Evolutionary conservation across 2,113 vertebrate species (phyloP).

Genomic region (Erpornis zantholeuca): DNA sequence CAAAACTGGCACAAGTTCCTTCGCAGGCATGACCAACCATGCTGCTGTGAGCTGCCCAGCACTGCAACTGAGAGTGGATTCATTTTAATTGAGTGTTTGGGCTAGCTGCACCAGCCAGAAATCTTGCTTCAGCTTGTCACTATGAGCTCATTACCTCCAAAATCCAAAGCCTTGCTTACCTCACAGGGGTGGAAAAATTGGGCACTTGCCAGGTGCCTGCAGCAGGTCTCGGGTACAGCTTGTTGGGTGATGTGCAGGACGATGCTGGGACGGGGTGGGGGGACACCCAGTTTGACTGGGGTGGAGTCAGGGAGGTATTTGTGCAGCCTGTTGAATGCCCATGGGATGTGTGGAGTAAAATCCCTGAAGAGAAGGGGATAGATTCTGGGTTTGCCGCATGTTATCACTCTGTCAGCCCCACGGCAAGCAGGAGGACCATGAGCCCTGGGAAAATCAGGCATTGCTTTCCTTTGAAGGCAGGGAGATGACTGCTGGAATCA

Average conservation of each 20-base stretch:
- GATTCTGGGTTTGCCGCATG: neutral
- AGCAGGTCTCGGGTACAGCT: neutral
- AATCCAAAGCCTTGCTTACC: neutral
- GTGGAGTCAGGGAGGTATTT: neutral
- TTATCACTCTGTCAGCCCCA: neutral
- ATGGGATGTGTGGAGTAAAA: neutral
- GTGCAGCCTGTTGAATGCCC: neutral
- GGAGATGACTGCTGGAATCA: neutral
- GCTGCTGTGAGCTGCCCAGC: neutral
- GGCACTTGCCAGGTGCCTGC: neutral
- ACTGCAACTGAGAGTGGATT: neutral
- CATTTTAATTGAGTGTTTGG: neutral
- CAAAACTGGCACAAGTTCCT: neutral
- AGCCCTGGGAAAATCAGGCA: neutral
- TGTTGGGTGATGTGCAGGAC: fast-evolving
- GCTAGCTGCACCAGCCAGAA: neutral
- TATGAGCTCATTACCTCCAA: neutral
- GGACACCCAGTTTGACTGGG: neutral
- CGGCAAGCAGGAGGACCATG: fast-evolving
- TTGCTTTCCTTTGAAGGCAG: neutral
- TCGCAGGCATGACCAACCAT: neutral
- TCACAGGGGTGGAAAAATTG: neutral
- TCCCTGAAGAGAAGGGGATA: neutral
- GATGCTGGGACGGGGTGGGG: fast-evolving
- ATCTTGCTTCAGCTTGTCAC: neutral